Evolutionary conservation across 2,113 vertebrate genomes (phyloP).

Genomic region (Jaculus jaculus): DNA sequence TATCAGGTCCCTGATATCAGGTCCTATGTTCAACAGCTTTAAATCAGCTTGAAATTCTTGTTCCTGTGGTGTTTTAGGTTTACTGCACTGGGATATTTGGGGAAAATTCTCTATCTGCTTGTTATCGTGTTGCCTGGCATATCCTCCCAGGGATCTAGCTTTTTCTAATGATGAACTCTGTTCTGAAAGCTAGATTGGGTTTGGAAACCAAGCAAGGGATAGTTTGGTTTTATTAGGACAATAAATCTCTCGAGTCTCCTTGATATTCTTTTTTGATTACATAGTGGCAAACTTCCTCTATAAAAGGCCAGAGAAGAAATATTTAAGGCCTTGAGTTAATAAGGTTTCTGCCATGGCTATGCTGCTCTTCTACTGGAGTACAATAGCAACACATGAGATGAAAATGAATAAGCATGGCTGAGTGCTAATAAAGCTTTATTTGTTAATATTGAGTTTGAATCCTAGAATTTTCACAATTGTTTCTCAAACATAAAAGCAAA

Average conservation of each 20-base stretch:
- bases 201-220: background rate
- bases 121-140: background rate
- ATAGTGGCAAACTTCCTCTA: background rate
- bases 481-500: background rate
- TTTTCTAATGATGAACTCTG: background rate
- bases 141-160: background rate
- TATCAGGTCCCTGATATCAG: background rate
- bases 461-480: background rate
- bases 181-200: background rate
- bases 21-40: background rate
- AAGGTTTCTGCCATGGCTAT: background rate
- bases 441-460: background rate
- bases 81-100: background rate
- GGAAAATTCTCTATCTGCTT: background rate
- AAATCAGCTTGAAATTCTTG: background rate
- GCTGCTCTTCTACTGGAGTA: background rate
- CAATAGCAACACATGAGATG: background rate
- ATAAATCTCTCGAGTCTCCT: background rate
- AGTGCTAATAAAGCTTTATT: conserved; percentile 33
- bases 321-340: background rate
- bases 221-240: background rate
- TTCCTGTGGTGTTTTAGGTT: background rate
- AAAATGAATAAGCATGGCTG: background rate
- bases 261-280: background rate
- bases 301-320: background rate